Evolutionary conservation across 1,140 invertebrate species (phyloP), one percentile per base, ranked within the genome.

Genomic region (Drosophila pandora): DNA sequence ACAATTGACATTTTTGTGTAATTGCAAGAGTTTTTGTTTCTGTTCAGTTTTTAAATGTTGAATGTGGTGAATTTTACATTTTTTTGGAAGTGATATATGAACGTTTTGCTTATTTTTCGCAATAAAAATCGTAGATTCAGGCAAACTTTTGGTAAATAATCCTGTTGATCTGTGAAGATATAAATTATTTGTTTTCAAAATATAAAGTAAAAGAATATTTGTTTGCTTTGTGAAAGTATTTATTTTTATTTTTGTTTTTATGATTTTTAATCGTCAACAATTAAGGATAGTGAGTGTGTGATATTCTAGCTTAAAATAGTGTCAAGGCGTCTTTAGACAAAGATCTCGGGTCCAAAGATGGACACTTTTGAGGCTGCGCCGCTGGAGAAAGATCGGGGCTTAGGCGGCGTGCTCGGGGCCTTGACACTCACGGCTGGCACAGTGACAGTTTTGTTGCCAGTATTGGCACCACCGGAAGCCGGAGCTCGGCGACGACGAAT

Each of bases 181-280:
- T 17, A 1, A 17, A 17, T 17, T 17, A 17, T 17, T 0, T 17
- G 34, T 37, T 37, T 37, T 37, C 2, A 21, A 43, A 21, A 8
- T 43, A 10, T 6, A 21, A 43, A 21, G 2, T 43, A 10, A 17
- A 43, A 43, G 6, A 17, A 21, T 5, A 21, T 2, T 43, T 13
- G 2, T 17, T 9, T 34, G 28, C 0, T 17, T 23, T 62, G 5
- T 10, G 7, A 0, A 25, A 0, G 3, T 17, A 9, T 59, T 41
- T 10, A 9, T 39, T 22, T 52, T 28, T 41, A 23, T 25, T n/a
- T 17, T 17, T 59, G 54, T 62, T 8, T 22, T 57, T 76, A 60
- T 80, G 81, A 85, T 84, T 84, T 84, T 67, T 77, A 84, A 85
- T 85, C 82, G 83, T 87, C 78, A 85, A 85, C 82, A 87, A 82